Conservation (phyloP, 2,113 vertebrate species). For the Sisor rabdophorus region DNA sequence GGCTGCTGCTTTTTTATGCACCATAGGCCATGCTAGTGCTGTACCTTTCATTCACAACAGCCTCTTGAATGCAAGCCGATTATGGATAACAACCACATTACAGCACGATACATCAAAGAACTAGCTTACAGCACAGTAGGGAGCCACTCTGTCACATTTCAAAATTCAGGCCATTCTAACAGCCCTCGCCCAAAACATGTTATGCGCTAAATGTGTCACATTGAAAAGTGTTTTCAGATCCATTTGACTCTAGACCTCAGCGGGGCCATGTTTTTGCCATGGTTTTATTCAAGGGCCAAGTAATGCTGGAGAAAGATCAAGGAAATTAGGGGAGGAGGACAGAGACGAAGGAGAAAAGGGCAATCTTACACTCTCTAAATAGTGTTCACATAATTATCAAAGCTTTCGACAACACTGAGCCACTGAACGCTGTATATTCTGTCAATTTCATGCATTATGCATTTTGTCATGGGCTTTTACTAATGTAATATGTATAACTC, state of each 20-base stretch:
- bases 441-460: too few species aligned
- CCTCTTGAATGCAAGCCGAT: constrained; percentile 92
- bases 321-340: constrained; percentile 28
- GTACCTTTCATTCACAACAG: constrained; percentile 85
- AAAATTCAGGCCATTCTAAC: constrained; percentile 87
- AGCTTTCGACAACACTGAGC: not conserved
- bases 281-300: constrained; percentile 62
- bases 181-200: constrained; percentile 89
- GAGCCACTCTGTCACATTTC: constrained; percentile 94
- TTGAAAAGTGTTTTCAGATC: constrained; percentile 87
- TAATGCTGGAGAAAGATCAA: constrained; percentile 20
- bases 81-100: constrained; percentile 98
- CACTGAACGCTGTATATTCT: too few species aligned
- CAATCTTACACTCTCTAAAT: not conserved
- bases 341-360: constrained; percentile 2
- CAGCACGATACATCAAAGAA: constrained; percentile 84
- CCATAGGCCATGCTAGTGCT: constrained; percentile 75
- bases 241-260: constrained; percentile 81
- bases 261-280: constrained; percentile 76
- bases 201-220: constrained; percentile 93
- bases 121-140: constrained; percentile 89
- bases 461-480: not conserved
- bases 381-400: not conserved
- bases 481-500: not conserved
- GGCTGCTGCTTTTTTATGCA: constrained; percentile 59